Conservation (phyloP, 1,140 invertebrate genomes). For the Augochlora pura region DNA sequence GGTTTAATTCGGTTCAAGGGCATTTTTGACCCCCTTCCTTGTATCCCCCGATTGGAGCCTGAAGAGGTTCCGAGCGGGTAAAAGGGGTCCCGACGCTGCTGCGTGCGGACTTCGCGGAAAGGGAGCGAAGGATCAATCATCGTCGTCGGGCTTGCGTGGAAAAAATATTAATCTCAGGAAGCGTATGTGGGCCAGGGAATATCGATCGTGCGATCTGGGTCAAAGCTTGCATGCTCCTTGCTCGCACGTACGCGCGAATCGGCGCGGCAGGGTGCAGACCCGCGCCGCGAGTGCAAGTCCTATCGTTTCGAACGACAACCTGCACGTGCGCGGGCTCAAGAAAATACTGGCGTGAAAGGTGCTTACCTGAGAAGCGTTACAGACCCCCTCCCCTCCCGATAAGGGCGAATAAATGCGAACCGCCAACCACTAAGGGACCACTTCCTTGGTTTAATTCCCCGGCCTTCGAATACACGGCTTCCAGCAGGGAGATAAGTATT, state of each 20-base stretch:
- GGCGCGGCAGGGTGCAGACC: conserved; percentile 40
- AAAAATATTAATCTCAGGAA: conserved; percentile 72
- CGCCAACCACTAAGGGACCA: conserved; percentile 33
- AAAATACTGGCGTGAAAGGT: conserved; percentile 43
- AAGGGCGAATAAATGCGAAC: conserved; percentile 43
- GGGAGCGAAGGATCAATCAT: too few species aligned
- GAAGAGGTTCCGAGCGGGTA: too few species aligned
- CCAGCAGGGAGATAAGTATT: conserved; percentile 41
- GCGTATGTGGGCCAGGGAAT: conserved; percentile 74
- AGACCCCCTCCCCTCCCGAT: conserved; percentile 8
- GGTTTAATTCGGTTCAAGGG: too few species aligned
- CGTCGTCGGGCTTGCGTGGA: conserved; percentile 52
- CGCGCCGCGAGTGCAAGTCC: conserved; percentile 9
- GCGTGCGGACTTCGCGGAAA: too few species aligned
- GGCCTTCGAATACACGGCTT: conserved; percentile 5
- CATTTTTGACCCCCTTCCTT: too few species aligned
- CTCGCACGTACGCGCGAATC: conserved; percentile 29
- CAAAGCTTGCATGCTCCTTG: conserved; percentile 68
- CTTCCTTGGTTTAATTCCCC: conserved; percentile 35
- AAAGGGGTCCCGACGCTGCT: too few species aligned
- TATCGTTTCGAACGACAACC: conserved; percentile 5
- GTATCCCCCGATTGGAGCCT: too few species aligned
- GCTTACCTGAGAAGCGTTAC: conserved; percentile 9
- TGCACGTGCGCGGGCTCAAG: conserved; percentile 38
- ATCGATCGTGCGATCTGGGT: conserved; percentile 77